Evolutionary conservation across 2,888 invertebrate genomes (phyloP), one percentile per base, ranked within the genome.

Genomic region (Cheilosia vulpina): DNA sequence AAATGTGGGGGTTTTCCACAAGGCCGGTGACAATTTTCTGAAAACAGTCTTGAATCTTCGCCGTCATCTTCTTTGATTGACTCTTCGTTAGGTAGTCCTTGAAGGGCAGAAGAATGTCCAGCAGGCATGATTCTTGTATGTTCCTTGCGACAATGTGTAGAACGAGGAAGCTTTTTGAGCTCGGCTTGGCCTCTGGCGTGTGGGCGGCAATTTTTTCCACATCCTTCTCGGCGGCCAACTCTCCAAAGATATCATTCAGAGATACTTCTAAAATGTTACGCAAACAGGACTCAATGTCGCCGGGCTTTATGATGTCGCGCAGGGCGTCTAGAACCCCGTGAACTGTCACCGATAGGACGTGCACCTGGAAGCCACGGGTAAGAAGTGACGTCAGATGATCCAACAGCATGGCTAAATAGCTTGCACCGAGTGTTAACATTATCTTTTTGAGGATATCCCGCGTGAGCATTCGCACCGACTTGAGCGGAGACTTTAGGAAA

Each of bases 401-500:
- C 13, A 99, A 91, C 24, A 99, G 92, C 88, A 95, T 93, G 7
- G 95, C 94, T 82, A 99, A 93, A 91, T 97, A 97, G 17, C 94
- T 92, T 0, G 97, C 95, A 0, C 99, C 99, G 9, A 99, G 93
- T 0, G 96, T 94, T 0, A 95, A 90, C 95, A 98, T 96, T 31
- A 98, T 97, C 92, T 97, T 97, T 88, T 97, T 96, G n/a, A 99
- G 94, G n/a, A 97, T 98, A 90, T 98, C 97, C 41, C 98, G 94
- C 0, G 98, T 96, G 0, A 95, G 93, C 89, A 96, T 95, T 52
- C 99, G 94, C 2, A 98, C 97, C 89, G 97, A 97, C 88, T 96
- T 96, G 21, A 98, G 92, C 2, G 96, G 96, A 0, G 98, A 98
- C 91, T 97, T 97, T 77, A 99, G 92, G 90, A 98, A 98, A 0